phyloP scores from a whole-genome alignment of 2,113 vertebrate species.

The Platichthys stellatus region DNA sequence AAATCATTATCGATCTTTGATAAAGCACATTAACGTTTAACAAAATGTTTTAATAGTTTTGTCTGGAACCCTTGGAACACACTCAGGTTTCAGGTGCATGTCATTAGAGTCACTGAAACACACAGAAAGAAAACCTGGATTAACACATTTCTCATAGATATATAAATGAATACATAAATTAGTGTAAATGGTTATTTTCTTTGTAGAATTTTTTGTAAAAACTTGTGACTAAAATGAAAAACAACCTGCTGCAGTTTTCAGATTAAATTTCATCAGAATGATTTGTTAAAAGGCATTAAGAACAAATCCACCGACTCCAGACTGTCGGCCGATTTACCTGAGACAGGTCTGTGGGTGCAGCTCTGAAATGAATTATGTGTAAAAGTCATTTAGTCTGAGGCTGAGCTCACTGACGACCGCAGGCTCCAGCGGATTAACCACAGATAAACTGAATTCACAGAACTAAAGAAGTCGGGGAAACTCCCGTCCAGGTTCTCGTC shows the following conservation, averaged over 20 bases:
- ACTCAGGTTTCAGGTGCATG: no score
- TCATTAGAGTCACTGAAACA: neutral
- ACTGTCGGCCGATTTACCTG: neutral
- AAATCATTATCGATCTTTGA: no score
- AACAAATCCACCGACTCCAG: neutral
- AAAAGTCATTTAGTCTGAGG: slow-evolving; percentile 13
- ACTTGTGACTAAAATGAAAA: no score
- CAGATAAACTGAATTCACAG: slow-evolving; percentile 32
- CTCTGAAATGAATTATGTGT: neutral
- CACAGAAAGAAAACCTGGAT: neutral
- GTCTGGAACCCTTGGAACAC: no score
- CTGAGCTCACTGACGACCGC: slow-evolving; percentile 11
- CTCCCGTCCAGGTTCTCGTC: slow-evolving; percentile 49
- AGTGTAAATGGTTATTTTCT: no score
- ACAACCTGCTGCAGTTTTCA: no score
- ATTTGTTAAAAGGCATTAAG: neutral
- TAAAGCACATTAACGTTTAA: no score
- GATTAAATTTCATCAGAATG: neutral
- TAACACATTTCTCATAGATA: no score
- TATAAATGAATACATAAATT: no score
- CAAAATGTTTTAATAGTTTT: no score
- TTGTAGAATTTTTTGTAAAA: no score
- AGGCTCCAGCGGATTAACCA: slow-evolving; percentile 36
- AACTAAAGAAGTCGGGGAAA: slow-evolving; percentile 54
- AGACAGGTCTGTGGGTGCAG: neutral